phyloP scores from a whole-genome alignment of 1,140 invertebrate species.

The Tribolium madens region DNA sequence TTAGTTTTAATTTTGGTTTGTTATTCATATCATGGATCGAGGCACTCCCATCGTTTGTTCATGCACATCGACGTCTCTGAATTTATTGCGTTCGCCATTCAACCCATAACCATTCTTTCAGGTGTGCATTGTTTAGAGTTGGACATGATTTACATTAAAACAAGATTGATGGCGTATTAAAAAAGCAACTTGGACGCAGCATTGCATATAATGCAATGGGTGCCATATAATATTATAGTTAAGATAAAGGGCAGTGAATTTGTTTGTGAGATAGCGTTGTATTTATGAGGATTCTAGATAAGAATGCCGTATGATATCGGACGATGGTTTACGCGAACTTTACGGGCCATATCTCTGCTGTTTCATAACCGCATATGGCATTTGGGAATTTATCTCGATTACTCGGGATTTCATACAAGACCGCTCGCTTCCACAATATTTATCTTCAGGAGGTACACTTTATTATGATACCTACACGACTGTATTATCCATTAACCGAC shows the following conservation, averaged over 20 bases:
- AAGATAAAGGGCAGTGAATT: slow-evolving; percentile 48
- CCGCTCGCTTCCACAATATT: slow-evolving; percentile 28
- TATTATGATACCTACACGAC: slow-evolving; percentile 35
- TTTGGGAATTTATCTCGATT: slow-evolving; percentile 49
- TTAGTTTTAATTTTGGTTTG: slow-evolving; percentile 37
- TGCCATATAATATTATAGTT: slow-evolving; percentile 37
- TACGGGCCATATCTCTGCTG: slow-evolving; percentile 42
- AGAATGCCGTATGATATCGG: slow-evolving; percentile 47
- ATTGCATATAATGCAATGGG: slow-evolving; percentile 23
- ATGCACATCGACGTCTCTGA: slow-evolving; percentile 34
- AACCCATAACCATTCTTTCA: slow-evolving; percentile 37
- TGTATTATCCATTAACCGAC: slow-evolving; percentile 12
- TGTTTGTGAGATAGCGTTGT: slow-evolving; percentile 45
- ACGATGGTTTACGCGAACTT: slow-evolving; percentile 47
- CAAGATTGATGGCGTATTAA: slow-evolving; percentile 36
- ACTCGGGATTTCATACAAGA: slow-evolving; percentile 46
- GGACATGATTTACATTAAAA: slow-evolving; percentile 39
- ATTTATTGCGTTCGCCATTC: slow-evolving; percentile 37
- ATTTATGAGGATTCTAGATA: slow-evolving; percentile 47
- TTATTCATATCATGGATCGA: slow-evolving; percentile 38
- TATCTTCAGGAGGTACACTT: slow-evolving; percentile 41
- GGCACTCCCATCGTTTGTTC: slow-evolving; percentile 41
- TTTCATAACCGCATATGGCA: slow-evolving; percentile 48
- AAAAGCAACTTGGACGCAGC: slow-evolving; percentile 8
- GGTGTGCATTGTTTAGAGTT: slow-evolving; percentile 35